A percentile compares a stretch with the other conserved stretches of the same genome.
These are phyloP conservation scores for Hypotaenidia philippensis DNA, from an alignment of 2,797 vertebrate species.

Conservation along the genomic window DNA sequence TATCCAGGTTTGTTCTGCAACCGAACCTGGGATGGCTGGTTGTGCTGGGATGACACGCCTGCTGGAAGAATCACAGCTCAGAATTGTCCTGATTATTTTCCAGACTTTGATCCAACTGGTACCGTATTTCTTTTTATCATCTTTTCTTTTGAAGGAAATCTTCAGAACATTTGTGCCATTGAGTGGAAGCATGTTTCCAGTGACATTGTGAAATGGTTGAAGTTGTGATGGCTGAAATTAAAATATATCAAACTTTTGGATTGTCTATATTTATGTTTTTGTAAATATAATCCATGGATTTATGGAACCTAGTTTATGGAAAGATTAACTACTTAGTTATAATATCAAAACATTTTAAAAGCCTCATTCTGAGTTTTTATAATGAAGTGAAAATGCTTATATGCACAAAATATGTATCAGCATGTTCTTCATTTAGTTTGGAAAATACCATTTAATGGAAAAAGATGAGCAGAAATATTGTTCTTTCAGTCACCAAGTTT, in stretches of 20 bases:
- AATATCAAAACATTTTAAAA: background rate
- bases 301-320: background rate
- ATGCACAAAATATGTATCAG: background rate
- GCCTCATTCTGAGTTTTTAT: background rate
- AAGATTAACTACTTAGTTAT: background rate
- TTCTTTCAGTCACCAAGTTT: background rate
- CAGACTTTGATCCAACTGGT: conserved; percentile 95
- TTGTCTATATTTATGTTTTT: background rate
- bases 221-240: background rate
- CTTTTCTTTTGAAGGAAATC: background rate
- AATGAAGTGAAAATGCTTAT: background rate
- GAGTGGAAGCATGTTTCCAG: background rate
- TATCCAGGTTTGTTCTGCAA: conserved; percentile 88
- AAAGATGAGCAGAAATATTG: background rate
- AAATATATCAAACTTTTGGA: background rate
- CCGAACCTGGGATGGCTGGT: conserved; percentile 97
- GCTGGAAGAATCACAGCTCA: conserved; percentile 86
- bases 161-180: background rate
- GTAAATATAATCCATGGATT: background rate
- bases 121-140: conserved; percentile 26
- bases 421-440: background rate
- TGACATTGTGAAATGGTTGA: background rate
- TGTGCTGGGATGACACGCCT: conserved; percentile 96
- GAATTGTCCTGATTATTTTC: conserved; percentile 94
- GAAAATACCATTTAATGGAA: background rate